Evolutionary conservation across 2,113 vertebrate genomes (phyloP).

Genomic region (Orthochromis indermauri): DNA sequence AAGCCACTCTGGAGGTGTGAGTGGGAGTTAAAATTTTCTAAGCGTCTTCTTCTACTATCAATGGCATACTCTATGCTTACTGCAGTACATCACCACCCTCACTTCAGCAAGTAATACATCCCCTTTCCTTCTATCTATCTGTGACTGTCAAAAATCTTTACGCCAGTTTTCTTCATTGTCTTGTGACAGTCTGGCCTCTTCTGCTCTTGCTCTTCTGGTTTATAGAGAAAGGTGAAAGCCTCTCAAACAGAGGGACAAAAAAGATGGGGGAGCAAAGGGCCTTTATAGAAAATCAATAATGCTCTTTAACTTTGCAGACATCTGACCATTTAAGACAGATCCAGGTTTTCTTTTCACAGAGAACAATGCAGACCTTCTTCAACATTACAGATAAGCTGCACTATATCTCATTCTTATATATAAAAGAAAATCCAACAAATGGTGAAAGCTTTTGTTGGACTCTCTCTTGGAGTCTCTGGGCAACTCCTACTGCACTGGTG

Average conservation of each 20-base stretch:
- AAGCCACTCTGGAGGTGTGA: constrained; percentile 35
- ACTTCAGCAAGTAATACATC: neutral
- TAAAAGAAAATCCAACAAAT: neutral
- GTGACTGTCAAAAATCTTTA: neutral
- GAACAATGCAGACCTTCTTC: constrained; percentile 11
- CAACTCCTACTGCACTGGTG: neutral
- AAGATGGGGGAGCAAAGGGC: neutral
- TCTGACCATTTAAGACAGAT: neutral
- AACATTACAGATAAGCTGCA: neutral
- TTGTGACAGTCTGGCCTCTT: neutral
- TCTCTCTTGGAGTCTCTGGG: neutral
- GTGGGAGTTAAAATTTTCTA: constrained; percentile 48
- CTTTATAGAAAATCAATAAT: constrained; percentile 50
- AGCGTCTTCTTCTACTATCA: constrained; percentile 1
- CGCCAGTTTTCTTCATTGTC: neutral
- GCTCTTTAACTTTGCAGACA: constrained; percentile 21
- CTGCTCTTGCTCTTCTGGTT: neutral
- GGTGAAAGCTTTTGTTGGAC: neutral
- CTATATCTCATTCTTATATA: neutral
- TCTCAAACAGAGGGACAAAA: neutral
- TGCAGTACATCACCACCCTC: neutral
- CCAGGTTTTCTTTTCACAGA: neutral
- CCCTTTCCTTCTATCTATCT: neutral
- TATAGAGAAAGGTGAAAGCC: constrained; percentile 5
- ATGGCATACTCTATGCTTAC: constrained; percentile 6